Conservation (phyloP, 1,140 invertebrate species). For the Ostrea edulis region DNA sequence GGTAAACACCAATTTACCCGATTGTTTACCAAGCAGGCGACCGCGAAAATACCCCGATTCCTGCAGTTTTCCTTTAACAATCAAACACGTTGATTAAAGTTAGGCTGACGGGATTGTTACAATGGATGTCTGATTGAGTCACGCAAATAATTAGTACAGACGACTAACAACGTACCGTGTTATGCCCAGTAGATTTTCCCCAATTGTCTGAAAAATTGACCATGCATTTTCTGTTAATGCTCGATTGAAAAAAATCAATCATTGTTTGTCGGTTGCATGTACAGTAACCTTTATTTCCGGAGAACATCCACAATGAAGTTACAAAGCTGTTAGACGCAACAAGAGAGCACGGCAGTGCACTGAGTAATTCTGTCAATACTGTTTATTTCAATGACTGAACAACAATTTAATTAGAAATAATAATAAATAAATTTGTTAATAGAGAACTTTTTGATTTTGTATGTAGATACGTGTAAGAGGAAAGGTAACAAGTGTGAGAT, state of each 20-base stretch:
- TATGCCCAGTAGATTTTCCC: not conserved
- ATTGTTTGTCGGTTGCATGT: conserved; percentile 9
- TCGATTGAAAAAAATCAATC: conserved; percentile 8
- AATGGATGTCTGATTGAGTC: conserved; percentile 5
- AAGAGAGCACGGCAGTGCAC: not conserved
- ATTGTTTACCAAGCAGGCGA: not conserved
- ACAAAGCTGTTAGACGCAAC: not conserved
- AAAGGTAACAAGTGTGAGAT: no score
- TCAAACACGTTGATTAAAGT: conserved; percentile 30
- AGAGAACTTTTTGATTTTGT: no score
- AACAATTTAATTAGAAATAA: no score
- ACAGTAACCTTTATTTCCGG: not conserved
- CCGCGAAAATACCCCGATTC: not conserved
- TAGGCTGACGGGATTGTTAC: not conserved
- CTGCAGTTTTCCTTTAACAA: not conserved
- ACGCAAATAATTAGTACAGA: not conserved
- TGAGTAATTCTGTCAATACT: not conserved
- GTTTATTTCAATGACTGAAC: not conserved
- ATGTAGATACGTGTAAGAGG: no score
- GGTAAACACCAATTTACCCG: not conserved
- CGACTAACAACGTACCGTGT: not conserved
- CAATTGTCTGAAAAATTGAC: conserved; percentile 14
- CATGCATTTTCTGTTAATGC: not conserved
- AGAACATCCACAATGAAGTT: not conserved
- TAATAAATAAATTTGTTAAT: no score